phyloP scores from a whole-genome alignment of 2,113 vertebrate species.

The Osmerus eperlanus region DNA sequence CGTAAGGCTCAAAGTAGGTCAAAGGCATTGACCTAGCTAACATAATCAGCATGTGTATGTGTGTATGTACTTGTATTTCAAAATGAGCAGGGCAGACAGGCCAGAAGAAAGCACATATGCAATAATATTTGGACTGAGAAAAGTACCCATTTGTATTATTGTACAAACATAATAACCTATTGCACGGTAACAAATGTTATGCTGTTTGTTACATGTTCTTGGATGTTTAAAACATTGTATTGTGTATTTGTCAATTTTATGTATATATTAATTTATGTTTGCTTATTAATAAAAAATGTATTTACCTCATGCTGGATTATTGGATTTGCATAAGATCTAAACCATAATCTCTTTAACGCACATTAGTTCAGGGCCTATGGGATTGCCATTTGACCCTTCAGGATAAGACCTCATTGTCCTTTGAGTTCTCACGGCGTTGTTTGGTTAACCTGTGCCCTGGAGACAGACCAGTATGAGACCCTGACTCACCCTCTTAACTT shows the following conservation, averaged over 20 bases:
- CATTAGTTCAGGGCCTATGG: not conserved
- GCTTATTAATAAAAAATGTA: conserved; percentile 8
- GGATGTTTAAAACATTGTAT: no score
- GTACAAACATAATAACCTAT: not conserved
- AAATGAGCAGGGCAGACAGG: conserved; percentile 13
- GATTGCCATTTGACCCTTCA: conserved; percentile 41
- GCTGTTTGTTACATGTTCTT: no score
- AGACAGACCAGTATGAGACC: not conserved
- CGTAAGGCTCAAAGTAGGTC: conserved; percentile 68
- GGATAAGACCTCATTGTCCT: not conserved
- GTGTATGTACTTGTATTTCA: conserved; percentile 16
- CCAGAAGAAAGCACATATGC: not conserved
- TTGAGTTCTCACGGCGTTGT: not conserved
- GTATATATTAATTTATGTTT: not conserved
- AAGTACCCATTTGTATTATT: not conserved
- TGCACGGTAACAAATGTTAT: no score
- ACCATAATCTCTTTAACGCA: conserved; percentile 46
- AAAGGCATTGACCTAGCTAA: conserved; percentile 64
- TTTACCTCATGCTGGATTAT: conserved; percentile 19
- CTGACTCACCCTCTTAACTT: not conserved
- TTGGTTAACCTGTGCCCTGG: not conserved
- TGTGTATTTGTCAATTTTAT: no score
- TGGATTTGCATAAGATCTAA: conserved; percentile 29
- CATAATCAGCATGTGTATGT: conserved; percentile 53
- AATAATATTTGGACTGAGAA: not conserved